These are phyloP conservation scores for Colostygia pectinataria DNA, from an alignment of 2,888 invertebrate genomes.

Conservation along the genomic window DNA sequence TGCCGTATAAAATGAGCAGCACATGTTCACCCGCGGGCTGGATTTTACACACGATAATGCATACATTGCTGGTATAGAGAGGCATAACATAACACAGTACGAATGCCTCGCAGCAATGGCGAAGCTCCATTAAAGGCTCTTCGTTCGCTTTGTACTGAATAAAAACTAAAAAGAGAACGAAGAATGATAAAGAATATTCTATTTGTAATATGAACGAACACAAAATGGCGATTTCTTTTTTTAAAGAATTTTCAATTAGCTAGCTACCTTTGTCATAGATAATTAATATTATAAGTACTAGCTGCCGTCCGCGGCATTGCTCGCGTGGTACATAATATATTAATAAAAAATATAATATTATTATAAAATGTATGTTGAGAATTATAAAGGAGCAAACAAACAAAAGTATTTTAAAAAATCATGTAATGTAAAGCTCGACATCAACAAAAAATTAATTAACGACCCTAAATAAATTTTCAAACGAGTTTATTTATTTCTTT, in stretches of 20 bases:
- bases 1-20: conserved; percentile 23
- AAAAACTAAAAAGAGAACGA: conserved; percentile 18
- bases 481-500: no score
- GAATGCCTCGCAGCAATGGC: conserved; percentile 23
- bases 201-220: conserved; percentile 23
- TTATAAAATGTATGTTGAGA: no score
- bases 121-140: conserved; percentile 21
- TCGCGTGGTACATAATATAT: no score
- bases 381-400: no score
- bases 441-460: no score
- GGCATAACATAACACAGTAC: conserved; percentile 15
- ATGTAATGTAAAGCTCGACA: no score
- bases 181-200: conserved; percentile 22
- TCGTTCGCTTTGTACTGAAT: conserved; percentile 13
- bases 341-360: no score
- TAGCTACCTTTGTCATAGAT: no score
- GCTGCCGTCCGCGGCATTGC: no score
- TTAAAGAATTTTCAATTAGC: conserved; percentile 7
- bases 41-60: conserved; percentile 27
- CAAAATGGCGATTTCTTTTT: conserved; percentile 12
- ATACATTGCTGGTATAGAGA: conserved; percentile 22
- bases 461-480: no score
- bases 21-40: conserved; percentile 21
- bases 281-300: no score
- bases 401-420: no score